phyloP scores from a whole-genome alignment of 2,113 vertebrate genomes.

The Edolisoma coerulescens region DNA sequence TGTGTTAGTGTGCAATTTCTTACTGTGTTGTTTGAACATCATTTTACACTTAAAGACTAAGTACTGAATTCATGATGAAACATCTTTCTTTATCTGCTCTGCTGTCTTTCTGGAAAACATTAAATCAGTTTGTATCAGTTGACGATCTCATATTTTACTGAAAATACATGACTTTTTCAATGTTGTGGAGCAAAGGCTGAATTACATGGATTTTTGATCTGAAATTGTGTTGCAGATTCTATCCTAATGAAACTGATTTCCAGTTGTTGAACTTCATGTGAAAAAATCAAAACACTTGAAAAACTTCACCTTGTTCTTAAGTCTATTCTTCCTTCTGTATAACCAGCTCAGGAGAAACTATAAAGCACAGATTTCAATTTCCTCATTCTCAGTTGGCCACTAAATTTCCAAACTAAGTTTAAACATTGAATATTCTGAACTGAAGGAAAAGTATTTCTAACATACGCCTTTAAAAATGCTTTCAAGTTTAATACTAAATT shows the following conservation, averaged over 20 bases:
- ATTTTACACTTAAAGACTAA: not conserved
- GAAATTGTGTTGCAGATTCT: not conserved
- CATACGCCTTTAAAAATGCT: not conserved
- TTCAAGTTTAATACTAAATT: not conserved
- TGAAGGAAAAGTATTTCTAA: not conserved
- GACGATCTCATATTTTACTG: not conserved
- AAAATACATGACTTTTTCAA: not conserved
- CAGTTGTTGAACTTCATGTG: not conserved
- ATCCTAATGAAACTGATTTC: not conserved
- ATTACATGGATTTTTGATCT: not conserved
- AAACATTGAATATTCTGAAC: not conserved
- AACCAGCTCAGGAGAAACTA: not conserved
- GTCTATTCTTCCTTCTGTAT: not conserved
- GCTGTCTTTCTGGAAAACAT: not conserved
- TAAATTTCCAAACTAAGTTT: not conserved
- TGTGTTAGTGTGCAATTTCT: not conserved
- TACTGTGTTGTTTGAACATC: not conserved
- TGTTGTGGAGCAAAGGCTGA: not conserved
- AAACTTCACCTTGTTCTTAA: not conserved
- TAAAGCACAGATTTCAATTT: not conserved
- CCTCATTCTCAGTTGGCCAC: not conserved
- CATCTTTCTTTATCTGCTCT: not conserved
- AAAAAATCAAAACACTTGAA: not conserved
- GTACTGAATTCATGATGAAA: not conserved
- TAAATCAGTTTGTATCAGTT: not conserved